These are phyloP conservation scores for Harmothoe impar DNA, from an alignment of 2,888 invertebrate species.

Conservation along the genomic window DNA sequence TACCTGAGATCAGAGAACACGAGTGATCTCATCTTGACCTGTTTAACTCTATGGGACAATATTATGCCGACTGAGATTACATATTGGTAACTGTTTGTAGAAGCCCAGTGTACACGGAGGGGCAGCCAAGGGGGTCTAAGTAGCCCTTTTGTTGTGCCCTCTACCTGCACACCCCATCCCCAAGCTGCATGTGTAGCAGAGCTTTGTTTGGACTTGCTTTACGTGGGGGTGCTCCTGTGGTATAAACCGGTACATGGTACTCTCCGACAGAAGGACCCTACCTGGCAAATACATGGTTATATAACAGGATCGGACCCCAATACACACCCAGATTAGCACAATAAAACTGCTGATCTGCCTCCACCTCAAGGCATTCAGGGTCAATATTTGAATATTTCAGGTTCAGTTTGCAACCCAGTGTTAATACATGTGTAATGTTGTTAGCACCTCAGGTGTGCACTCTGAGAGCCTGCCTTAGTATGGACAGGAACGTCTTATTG, in stretches of 20 bases:
- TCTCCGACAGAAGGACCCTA: not conserved
- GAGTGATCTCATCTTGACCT: not conserved
- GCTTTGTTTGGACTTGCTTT: not conserved
- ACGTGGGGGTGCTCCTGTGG: not conserved
- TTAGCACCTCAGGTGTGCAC: not conserved
- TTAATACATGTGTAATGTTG: not conserved
- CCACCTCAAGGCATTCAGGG: not conserved
- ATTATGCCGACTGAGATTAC: constrained; percentile 12
- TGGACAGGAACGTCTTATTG: too few species aligned
- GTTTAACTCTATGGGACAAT: not conserved
- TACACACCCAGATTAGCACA: not conserved
- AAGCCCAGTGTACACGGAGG: not conserved
- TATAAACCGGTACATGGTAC: not conserved
- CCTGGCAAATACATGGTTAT: not conserved
- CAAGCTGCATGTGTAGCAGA: not conserved
- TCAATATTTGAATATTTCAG: constrained; percentile 6
- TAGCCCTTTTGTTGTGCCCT: not conserved
- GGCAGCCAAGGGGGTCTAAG: not conserved
- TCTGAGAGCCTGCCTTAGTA: too few species aligned
- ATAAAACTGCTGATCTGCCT: constrained; percentile 16
- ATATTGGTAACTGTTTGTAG: not conserved
- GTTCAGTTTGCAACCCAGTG: not conserved
- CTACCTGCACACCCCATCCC: not conserved
- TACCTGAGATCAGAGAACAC: too few species aligned
- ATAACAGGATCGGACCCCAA: not conserved